phyloP scores from a whole-genome alignment of 2,113 vertebrate genomes.

The Chloropsis hardwickii region DNA sequence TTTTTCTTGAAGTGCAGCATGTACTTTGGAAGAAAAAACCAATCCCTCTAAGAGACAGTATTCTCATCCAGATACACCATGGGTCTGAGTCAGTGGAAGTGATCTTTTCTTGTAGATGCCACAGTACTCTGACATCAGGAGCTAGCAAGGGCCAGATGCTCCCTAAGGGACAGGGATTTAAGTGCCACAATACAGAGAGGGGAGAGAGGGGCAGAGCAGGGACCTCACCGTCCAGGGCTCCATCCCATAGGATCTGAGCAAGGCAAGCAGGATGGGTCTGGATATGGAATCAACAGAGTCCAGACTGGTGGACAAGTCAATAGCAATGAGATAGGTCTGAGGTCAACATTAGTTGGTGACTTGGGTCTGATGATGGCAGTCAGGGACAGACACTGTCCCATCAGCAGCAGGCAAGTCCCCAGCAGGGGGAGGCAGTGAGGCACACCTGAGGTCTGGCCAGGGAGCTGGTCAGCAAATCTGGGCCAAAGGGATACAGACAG shows the following conservation, averaged over 20 bases:
- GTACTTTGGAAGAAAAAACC: background rate
- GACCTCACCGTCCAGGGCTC: background rate
- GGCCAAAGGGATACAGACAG: background rate
- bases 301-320: background rate
- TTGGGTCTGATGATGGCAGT: background rate
- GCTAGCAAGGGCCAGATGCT: background rate
- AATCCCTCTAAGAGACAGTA: background rate
- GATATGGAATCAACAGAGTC: background rate
- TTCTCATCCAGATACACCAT: background rate
- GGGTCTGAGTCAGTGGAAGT: background rate
- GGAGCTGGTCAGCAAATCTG: fast-evolving
- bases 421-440: background rate
- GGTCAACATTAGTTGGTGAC: background rate
- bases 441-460: background rate
- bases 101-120: background rate
- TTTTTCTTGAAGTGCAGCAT: background rate
- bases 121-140: background rate
- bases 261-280: background rate
- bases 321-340: background rate
- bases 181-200: background rate
- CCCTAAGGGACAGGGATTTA: fast-evolving
- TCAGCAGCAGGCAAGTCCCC: background rate
- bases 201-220: background rate
- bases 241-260: background rate
- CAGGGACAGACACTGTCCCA: fast-evolving